Conservation (phyloP, 2,888 invertebrate genomes). For the Gandaritis pyraliata region DNA sequence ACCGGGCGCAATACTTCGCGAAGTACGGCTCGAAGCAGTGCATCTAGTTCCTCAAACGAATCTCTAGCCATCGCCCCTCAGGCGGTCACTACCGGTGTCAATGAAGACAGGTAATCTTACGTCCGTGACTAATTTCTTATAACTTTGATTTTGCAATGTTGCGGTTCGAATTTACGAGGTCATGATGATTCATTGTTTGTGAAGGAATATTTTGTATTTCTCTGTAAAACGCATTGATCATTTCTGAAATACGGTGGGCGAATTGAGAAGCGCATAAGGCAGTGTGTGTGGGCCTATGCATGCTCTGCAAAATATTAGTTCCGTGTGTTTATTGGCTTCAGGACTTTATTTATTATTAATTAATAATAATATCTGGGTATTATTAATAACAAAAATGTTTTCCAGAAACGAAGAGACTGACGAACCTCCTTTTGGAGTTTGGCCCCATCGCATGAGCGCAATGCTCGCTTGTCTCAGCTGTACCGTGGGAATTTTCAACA, state of each 20-base stretch:
- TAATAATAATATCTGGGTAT: no score
- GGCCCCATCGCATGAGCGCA: slow-evolving; percentile 87
- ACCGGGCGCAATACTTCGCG: slow-evolving; percentile 67
- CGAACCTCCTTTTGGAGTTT: slow-evolving; percentile 74
- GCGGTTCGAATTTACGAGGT: slow-evolving; percentile 49
- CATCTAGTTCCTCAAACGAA: slow-evolving; percentile 74
- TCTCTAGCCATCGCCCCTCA: slow-evolving; percentile 63
- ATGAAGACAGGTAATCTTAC: slow-evolving; percentile 69
- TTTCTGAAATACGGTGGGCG: not conserved
- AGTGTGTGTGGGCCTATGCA: not conserved
- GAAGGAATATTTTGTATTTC: slow-evolving; percentile 10
- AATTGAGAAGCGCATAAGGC: not conserved
- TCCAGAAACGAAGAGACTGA: slow-evolving; percentile 75
- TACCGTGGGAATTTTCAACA: slow-evolving; percentile 94
- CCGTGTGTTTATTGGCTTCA: not conserved
- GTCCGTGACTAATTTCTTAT: slow-evolving; percentile 34
- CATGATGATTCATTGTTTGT: slow-evolving; percentile 47
- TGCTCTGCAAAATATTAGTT: not conserved
- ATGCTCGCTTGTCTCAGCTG: slow-evolving; percentile 93
- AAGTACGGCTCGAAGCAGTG: slow-evolving; percentile 69
- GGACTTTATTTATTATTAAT: not conserved
- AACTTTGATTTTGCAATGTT: slow-evolving; percentile 39
- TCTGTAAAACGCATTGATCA: not conserved
- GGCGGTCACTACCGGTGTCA: slow-evolving; percentile 56
- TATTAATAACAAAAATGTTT: slow-evolving; percentile 30